These are phyloP conservation scores for Falco rusticolus DNA, from an alignment of 2,797 vertebrate genomes.

Conservation along the genomic window DNA sequence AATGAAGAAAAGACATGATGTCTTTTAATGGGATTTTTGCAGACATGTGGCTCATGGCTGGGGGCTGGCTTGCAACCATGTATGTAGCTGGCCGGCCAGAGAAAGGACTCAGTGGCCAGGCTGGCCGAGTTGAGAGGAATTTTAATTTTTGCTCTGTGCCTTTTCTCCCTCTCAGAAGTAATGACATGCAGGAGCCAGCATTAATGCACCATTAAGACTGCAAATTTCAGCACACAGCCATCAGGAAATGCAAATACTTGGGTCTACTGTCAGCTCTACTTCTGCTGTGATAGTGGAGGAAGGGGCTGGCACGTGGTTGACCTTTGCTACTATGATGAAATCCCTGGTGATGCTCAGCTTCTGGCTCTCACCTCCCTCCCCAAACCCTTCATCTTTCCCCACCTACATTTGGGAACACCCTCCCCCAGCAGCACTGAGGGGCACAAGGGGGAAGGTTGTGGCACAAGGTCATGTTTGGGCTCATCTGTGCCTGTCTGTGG, in stretches of 20 bases:
- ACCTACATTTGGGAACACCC: rapidly evolving
- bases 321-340: neutral
- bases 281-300: neutral
- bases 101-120: neutral
- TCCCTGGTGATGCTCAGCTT: neutral
- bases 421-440: neutral
- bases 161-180: neutral
- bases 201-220: slow-evolving; percentile 61
- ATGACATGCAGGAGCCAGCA: slow-evolving; percentile 58
- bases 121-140: neutral
- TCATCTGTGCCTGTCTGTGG: rapidly evolving
- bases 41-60: rapidly evolving
- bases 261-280: neutral
- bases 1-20: rapidly evolving
- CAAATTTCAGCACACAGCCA: slow-evolving; percentile 52
- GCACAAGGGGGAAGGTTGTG: neutral
- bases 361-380: neutral
- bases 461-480: neutral
- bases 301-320: slow-evolving; percentile 16
- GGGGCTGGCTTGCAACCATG: rapidly evolving
- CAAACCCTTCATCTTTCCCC: neutral
- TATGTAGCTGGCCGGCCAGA: neutral
- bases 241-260: slow-evolving; percentile 40
- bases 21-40: neutral
- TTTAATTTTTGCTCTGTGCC: slow-evolving; percentile 1